Evolutionary conservation across 2,797 vertebrate genomes (phyloP).

Genomic region (Menidia menidia): DNA sequence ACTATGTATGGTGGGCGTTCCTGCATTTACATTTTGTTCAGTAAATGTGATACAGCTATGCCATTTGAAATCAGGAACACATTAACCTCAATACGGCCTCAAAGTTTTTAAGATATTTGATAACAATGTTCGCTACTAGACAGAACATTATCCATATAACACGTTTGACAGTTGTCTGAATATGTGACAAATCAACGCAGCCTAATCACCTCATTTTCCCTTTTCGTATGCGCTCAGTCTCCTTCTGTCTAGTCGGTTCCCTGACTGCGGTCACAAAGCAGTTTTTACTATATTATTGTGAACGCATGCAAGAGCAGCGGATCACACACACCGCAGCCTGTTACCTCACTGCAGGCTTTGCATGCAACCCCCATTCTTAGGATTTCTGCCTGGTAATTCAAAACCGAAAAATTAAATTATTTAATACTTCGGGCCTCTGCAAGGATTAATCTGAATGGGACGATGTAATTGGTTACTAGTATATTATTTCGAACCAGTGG

Average conservation of each 20-base stretch:
- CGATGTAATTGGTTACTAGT: constrained; percentile 43
- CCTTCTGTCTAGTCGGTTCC: background rate
- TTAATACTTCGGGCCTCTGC: constrained; percentile 51
- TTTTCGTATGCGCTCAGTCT: constrained; percentile 15
- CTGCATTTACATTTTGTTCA: constrained; percentile 45
- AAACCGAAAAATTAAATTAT: constrained; percentile 71
- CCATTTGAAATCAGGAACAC: too few relatives aligned
- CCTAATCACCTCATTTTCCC: background rate
- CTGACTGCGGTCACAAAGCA: constrained; percentile 30
- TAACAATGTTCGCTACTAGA: too few relatives aligned
- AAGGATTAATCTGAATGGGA: constrained; percentile 31
- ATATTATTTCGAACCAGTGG: constrained; percentile 57
- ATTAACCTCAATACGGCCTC: too few relatives aligned
- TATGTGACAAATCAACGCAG: too few relatives aligned
- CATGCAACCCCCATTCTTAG: constrained; percentile 53
- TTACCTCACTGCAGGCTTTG: constrained; percentile 26
- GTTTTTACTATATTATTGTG: background rate
- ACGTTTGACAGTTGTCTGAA: too few relatives aligned
- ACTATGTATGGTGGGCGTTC: constrained; percentile 36
- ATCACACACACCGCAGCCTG: background rate
- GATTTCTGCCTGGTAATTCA: constrained; percentile 69
- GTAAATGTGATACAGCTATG: constrained; percentile 14
- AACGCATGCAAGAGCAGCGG: too few relatives aligned
- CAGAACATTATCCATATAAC: too few relatives aligned
- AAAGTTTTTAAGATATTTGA: too few relatives aligned